Evolutionary conservation across 2,113 vertebrate genomes (phyloP).

Genomic region (Chaetodon trifascialis): DNA sequence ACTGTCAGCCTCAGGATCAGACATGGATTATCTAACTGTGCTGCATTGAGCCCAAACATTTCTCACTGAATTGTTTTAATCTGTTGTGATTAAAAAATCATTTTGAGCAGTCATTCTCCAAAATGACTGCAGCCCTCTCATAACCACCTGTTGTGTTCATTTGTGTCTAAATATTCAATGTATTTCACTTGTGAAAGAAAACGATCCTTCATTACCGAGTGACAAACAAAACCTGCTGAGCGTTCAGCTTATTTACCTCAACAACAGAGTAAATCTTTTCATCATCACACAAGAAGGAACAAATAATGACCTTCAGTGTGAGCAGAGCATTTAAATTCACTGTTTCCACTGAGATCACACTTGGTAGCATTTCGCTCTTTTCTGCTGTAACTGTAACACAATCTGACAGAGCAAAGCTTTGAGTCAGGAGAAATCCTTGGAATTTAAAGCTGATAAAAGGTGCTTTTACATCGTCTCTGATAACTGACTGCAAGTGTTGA

Average conservation of each 20-base stretch:
- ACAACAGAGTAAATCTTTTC: slow-evolving; percentile 1
- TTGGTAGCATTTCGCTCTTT: neutral
- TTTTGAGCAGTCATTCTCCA: no score
- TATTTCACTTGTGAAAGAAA: neutral
- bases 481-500: neutral
- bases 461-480: neutral
- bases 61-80: neutral
- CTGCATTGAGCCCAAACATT: no score
- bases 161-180: slow-evolving; percentile 7
- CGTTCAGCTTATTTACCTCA: neutral
- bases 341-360: neutral
- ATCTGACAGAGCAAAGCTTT: no score
- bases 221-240: neutral
- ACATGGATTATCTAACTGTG: neutral
- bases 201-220: neutral
- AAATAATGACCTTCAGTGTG: neutral
- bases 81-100: neutral
- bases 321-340: neutral
- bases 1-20: neutral
- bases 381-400: neutral
- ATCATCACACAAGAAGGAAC: neutral
- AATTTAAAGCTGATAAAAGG: neutral
- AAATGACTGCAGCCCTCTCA: neutral
- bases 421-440: no score
- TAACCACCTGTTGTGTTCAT: neutral